These are phyloP conservation scores for Chromoteleia sp. DNA, from an alignment of 2,888 invertebrate genomes.

Conservation along the genomic window DNA sequence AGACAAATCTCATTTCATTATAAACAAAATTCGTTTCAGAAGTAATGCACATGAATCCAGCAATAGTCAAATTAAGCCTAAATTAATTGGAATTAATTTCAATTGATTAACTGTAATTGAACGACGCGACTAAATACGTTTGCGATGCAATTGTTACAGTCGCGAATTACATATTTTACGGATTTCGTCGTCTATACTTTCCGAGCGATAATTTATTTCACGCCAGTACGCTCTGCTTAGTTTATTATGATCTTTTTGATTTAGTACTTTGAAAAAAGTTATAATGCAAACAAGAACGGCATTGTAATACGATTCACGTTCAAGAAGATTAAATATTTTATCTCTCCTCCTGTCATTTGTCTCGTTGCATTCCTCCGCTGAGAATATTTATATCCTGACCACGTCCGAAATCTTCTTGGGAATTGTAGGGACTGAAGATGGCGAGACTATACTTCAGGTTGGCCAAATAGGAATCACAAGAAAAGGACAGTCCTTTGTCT, in stretches of 20 bases:
- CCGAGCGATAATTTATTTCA: slow-evolving; percentile 41
- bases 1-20: not conserved
- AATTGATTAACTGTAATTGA: not conserved
- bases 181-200: not conserved
- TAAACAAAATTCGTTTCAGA: not conserved
- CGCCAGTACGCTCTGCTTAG: slow-evolving; percentile 41
- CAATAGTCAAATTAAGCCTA: not conserved
- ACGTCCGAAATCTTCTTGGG: slow-evolving; percentile 78
- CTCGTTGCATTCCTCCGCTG: slow-evolving; percentile 72
- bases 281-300: slow-evolving; percentile 62
- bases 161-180: not conserved
- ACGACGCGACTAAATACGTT: not conserved
- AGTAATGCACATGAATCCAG: not conserved
- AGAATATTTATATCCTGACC: slow-evolving; percentile 82
- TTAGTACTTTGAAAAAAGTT: slow-evolving; percentile 60
- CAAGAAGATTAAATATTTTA: slow-evolving; percentile 69
- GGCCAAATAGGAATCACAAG: slow-evolving; percentile 69
- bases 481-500: slow-evolving; percentile 67
- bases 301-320: slow-evolving; percentile 69
- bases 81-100: not conserved
- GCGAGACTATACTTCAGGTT: slow-evolving; percentile 58
- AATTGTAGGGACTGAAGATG: slow-evolving; percentile 72
- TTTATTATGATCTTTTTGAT: slow-evolving; percentile 62
- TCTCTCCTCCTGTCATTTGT: slow-evolving; percentile 70
- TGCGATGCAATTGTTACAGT: not conserved